A percentile compares a stretch with the other conserved stretches of the same genome.
phyloP scores from a whole-genome alignment of 2,888 invertebrate species.

The Scotopteryx bipunctaria region DNA sequence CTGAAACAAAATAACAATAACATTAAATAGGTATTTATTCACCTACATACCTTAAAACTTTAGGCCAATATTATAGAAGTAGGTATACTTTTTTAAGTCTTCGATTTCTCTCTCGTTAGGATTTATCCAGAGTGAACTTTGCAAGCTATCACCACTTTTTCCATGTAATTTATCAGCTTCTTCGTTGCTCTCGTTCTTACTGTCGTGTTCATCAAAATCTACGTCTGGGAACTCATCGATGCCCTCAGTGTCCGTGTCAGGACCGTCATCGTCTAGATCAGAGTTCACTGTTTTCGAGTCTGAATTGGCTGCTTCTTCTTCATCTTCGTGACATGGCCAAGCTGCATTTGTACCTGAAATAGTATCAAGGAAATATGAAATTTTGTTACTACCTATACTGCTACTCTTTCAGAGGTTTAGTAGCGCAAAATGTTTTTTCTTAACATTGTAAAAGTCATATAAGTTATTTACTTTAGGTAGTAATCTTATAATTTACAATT shows the following conservation, averaged over 20 bases:
- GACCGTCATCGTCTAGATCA: constrained; percentile 68
- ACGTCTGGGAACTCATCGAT: constrained; percentile 69
- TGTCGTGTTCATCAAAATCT: constrained; percentile 65
- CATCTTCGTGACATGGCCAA: constrained; percentile 77
- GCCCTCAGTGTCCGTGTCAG: constrained; percentile 62
- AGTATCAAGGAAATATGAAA: not conserved
- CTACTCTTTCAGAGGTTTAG: no score
- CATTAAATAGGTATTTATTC: not conserved
- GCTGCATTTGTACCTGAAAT: constrained; percentile 68
- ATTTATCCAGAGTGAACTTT: constrained; percentile 71
- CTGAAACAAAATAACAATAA: constrained; percentile 55
- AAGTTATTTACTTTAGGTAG: no score
- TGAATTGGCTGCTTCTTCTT: constrained; percentile 73
- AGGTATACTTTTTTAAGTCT: constrained; percentile 77
- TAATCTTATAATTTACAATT: no score
- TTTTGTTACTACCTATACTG: no score
- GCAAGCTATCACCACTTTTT: constrained; percentile 65
- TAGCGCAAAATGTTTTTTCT: not conserved
- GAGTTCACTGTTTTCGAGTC: constrained; percentile 73
- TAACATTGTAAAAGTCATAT: not conserved
- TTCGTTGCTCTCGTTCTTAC: constrained; percentile 55
- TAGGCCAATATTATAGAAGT: not conserved
- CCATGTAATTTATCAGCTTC: constrained; percentile 44
- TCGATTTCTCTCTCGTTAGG: constrained; percentile 79
- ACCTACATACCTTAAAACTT: not conserved